These are phyloP conservation scores for Aphelocoma coerulescens DNA, from an alignment of 2,113 vertebrate species.

Conservation along the genomic window DNA sequence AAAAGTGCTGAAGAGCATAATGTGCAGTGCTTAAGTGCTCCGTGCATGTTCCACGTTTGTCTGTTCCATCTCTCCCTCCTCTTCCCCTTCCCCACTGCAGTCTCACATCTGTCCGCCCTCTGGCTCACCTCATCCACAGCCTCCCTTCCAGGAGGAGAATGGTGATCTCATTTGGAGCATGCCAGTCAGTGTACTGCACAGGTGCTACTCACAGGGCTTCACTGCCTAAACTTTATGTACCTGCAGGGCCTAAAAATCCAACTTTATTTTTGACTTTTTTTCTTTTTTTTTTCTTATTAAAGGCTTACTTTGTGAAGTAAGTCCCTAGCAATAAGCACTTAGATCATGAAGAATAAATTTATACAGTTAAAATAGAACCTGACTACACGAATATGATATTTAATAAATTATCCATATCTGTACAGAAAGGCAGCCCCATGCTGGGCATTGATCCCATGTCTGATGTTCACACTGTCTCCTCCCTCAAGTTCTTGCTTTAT, in stretches of 20 bases:
- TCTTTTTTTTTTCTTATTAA: background rate
- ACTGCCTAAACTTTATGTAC: background rate
- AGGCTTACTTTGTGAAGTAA: background rate
- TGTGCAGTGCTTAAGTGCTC: background rate
- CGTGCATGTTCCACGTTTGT: background rate
- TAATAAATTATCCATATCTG: background rate
- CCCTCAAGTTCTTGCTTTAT: background rate
- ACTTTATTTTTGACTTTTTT: background rate
- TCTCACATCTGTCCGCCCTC: slow-evolving; percentile 34
- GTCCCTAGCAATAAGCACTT: background rate
- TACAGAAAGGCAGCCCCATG: background rate
- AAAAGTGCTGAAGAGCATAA: background rate
- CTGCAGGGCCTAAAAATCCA: background rate
- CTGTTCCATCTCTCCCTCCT: background rate
- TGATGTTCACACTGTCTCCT: background rate
- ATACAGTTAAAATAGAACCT: background rate
- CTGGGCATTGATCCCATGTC: background rate
- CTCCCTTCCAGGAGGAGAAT: background rate
- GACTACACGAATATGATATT: background rate
- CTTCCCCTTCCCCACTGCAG: background rate
- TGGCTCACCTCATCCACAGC: slow-evolving; percentile 11
- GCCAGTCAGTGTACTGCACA: background rate
- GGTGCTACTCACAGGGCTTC: background rate
- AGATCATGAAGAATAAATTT: background rate
- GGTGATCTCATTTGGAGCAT: slow-evolving; percentile 35